Percentiles rank a stretch among this genome's conserved stretches.
Conservation (phyloP, 2,797 vertebrate genomes). For the Eurystomus glaucurus region DNA sequence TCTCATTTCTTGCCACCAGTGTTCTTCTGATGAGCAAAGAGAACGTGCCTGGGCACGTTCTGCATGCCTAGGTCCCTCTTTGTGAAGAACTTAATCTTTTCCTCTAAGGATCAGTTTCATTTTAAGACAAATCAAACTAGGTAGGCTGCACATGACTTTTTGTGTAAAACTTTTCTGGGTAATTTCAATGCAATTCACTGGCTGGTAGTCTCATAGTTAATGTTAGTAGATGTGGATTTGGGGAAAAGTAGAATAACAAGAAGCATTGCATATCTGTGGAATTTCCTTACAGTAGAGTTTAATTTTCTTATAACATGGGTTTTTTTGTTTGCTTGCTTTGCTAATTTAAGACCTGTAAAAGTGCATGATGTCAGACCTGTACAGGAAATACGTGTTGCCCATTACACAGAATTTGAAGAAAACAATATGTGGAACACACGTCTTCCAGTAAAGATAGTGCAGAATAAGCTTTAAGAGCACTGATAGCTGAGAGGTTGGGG, state of each 20-base stretch:
- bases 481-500: background rate
- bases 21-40: constrained; percentile 1
- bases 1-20: background rate
- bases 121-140: constrained; percentile 42
- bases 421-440: background rate
- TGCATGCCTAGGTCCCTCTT: background rate
- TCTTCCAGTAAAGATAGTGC: background rate
- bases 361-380: background rate
- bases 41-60: constrained; percentile 28
- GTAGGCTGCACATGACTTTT: constrained; percentile 24
- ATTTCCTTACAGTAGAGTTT: background rate
- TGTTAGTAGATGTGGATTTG: background rate
- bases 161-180: constrained; percentile 23
- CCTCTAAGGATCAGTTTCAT: background rate
- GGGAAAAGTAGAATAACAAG: background rate
- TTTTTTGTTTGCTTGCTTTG: background rate
- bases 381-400: background rate
- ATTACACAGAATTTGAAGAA: background rate
- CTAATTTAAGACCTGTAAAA: constrained; percentile 10
- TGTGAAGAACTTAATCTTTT: background rate
- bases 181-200: constrained; percentile 55
- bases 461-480: background rate
- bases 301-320: background rate
- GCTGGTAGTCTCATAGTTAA: background rate
- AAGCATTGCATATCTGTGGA: background rate